Evolutionary conservation across 2,113 vertebrate genomes (phyloP).

Genomic region (Excalfactoria chinensis): DNA sequence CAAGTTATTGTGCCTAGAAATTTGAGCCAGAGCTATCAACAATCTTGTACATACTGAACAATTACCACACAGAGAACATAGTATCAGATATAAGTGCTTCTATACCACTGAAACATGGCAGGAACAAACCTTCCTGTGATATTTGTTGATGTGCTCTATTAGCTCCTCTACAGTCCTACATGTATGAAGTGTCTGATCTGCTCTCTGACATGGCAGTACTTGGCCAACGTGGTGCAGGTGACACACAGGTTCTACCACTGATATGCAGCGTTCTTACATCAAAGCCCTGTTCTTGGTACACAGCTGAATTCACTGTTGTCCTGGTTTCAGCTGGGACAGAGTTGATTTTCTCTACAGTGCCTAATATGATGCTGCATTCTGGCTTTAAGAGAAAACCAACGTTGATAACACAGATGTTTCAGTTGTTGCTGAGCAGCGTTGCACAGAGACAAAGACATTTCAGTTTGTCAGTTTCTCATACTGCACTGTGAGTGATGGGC

Average conservation of each 20-base stretch:
- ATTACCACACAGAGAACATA: neutral
- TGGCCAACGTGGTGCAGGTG: accelerated
- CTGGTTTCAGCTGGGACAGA: no score
- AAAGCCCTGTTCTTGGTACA: neutral
- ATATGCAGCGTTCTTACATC: neutral
- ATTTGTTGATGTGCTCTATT: neutral
- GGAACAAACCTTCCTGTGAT: neutral
- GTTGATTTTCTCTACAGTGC: neutral
- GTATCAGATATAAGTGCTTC: neutral
- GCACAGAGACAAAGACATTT: neutral
- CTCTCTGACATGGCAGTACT: neutral
- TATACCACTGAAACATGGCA: neutral
- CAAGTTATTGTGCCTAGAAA: conserved; percentile 90
- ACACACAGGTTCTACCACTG: neutral
- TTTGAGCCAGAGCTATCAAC: neutral
- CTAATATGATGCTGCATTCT: neutral
- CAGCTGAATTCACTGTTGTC: neutral
- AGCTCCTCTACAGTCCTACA: neutral
- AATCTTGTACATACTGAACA: neutral
- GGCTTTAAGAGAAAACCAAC: neutral
- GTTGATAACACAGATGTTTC: neutral
- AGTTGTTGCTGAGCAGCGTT: neutral
- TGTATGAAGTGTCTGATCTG: accelerated
- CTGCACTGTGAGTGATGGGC: neutral
- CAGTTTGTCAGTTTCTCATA: neutral